phyloP scores from a whole-genome alignment of 2,113 vertebrate genomes.

The Paradoxurus hermaphroditus region DNA sequence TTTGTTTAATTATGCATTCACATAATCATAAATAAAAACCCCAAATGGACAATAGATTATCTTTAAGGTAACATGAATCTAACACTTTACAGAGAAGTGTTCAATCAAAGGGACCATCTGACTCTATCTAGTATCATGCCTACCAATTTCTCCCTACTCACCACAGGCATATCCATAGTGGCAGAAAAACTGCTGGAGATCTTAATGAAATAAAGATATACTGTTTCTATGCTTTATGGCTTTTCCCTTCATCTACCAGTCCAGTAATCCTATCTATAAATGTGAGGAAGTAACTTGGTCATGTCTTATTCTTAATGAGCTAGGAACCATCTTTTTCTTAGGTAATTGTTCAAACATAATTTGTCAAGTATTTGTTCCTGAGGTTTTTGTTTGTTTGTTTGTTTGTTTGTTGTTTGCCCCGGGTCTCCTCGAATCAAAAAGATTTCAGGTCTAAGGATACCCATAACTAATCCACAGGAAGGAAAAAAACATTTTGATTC shows the following conservation, averaged over 20 bases:
- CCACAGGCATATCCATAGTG: neutral
- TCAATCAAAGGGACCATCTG: neutral
- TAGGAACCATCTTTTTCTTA: neutral
- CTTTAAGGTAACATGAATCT: neutral
- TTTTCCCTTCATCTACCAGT: neutral
- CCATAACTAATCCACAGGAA: neutral
- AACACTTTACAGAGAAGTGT: neutral
- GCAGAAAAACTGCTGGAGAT: neutral
- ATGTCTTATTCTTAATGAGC: neutral
- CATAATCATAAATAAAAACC: neutral
- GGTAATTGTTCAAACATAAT: constrained; percentile 4
- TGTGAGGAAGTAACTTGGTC: neutral
- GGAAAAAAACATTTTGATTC: neutral
- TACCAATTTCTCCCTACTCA: neutral
- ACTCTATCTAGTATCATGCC: neutral
- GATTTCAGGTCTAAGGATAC: neutral
- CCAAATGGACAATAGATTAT: neutral
- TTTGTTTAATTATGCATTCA: neutral
- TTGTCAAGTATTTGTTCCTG: constrained; percentile 31
- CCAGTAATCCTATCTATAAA: neutral
- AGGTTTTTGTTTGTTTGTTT: neutral
- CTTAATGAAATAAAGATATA: neutral
- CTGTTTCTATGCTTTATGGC: neutral
- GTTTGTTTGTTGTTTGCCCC: neutral
- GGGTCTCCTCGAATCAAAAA: neutral